These are phyloP conservation scores for Microcebus ravelobensis DNA, from an alignment of 2,113 vertebrate genomes.

Conservation along the genomic window DNA sequence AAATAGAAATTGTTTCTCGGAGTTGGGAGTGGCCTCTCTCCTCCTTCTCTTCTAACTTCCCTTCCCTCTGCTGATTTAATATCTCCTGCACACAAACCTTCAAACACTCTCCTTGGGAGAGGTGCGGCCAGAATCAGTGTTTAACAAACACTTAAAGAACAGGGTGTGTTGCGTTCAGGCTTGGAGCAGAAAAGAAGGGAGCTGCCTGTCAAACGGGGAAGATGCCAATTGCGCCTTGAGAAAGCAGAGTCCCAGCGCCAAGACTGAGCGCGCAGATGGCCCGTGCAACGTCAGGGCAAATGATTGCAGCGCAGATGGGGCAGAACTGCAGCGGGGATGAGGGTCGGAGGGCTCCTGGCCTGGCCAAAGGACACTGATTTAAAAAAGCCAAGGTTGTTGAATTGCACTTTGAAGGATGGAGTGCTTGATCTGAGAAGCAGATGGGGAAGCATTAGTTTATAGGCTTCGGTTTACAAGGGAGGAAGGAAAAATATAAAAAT, in stretches of 20 bases:
- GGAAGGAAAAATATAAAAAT: neutral
- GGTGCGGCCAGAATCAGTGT: neutral
- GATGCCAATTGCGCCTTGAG: too few species aligned
- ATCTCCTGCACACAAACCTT: neutral
- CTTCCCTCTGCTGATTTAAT: neutral
- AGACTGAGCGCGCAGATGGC: rapidly evolving
- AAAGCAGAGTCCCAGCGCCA: neutral
- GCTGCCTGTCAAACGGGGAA: neutral
- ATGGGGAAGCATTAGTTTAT: neutral
- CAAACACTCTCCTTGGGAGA: neutral
- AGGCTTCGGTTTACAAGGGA: neutral
- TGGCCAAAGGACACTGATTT: neutral
- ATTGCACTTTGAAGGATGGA: neutral
- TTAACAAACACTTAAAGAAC: conserved; percentile 29
- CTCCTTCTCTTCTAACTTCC: neutral
- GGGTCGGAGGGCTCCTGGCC: neutral
- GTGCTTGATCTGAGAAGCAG: neutral
- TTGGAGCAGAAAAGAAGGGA: neutral
- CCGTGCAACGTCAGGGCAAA: neutral
- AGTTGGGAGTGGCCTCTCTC: neutral
- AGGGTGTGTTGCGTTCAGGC: neutral
- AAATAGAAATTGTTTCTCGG: neutral
- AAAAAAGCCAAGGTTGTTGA: neutral
- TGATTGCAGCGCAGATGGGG: rapidly evolving
- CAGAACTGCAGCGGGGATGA: rapidly evolving